Percentiles rank a stretch among this genome's conserved stretches.
Conservation (phyloP, 2,113 vertebrate genomes). For the Silurus glanis region DNA sequence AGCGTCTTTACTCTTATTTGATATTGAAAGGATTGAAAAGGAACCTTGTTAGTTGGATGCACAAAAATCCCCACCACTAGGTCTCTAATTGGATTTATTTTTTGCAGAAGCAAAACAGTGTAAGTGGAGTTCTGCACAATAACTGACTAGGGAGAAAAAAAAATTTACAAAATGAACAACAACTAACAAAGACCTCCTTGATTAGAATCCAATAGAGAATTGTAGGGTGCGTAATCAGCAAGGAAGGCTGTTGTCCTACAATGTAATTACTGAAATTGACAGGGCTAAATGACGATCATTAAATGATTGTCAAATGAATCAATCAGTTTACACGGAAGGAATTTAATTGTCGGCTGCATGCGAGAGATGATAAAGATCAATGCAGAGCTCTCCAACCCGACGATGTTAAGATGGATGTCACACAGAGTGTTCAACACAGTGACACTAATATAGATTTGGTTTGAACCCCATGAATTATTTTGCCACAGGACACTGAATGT, state of each 20-base stretch:
- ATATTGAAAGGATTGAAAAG: neutral
- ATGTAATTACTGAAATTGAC: conserved; percentile 27
- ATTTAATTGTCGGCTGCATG: conserved; percentile 28
- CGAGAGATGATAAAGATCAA: conserved; percentile 16
- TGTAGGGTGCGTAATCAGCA: neutral
- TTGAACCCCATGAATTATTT: conserved; percentile 22
- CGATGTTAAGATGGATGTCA: conserved; percentile 10
- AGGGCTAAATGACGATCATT: neutral
- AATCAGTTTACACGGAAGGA: neutral
- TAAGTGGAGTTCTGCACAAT: neutral
- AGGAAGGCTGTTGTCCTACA: neutral
- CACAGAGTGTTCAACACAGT: neutral
- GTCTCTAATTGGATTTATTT: neutral
- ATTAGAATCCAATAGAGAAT: conserved; percentile 1
- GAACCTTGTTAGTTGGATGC: neutral
- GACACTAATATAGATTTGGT: conserved; percentile 19
- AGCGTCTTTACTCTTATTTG: neutral
- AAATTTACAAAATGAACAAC: neutral
- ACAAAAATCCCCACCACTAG: neutral
- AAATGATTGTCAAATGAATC: conserved; percentile 22
- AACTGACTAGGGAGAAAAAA: neutral
- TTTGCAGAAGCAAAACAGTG: neutral
- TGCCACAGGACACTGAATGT: conserved; percentile 28
- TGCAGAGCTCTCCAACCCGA: neutral
- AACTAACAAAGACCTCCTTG: neutral